Base-by-base conservation (phyloP, 2,888 invertebrate species). In the Neelides folsomi region DNA sequence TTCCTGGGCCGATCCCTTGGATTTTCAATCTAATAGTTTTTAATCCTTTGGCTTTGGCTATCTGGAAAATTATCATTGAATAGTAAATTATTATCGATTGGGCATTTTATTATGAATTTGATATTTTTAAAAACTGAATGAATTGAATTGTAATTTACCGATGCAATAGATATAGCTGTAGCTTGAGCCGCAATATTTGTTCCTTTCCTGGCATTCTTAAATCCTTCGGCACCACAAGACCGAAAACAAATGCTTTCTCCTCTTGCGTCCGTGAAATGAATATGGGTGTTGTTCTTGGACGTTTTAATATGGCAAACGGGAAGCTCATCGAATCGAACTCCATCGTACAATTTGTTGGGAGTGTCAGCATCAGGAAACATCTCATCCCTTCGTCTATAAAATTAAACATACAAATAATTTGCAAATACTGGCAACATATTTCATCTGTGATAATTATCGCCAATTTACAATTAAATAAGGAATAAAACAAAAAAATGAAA, bases 101-200 rank as follows among this genome's bases (percentile, higher is more conserved):
- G n/a, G n/a, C n/a, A n/a, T n/a, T n/a, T n/a, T n/a, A n/a, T n/a
- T n/a, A n/a, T n/a, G n/a, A n/a, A n/a, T n/a, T n/a, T n/a, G n/a
- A n/a, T n/a, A n/a, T n/a, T n/a, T 13, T 19, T 41, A 44, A 58
- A 38, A 51, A 15, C 20, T 36, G 9, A 41, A n/a, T 58, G n/a
- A n/a, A n/a, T n/a, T n/a, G n/a, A n/a, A n/a, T n/a, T 27, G 27
- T 27, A 27, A 71, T 78, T 75, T 74, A 88, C 88, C 53, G 74
- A 73, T 60, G 84, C 83, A 64, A 92, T 72, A 53, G 76, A 79
- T 50, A 92, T 80, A 19, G 88, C 94, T 19, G 93, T 87, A 10
- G 93, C 86, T 72, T 97, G 94, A 1, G 93, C 95, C 38, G 95
- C 95, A 66, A 95, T 84, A 68, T 92, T 94, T 4, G 95, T 95